Percentiles rank a stretch among this genome's conserved stretches.
phyloP scores from a whole-genome alignment of 2,797 vertebrate genomes.

The Rallus crepitans region DNA sequence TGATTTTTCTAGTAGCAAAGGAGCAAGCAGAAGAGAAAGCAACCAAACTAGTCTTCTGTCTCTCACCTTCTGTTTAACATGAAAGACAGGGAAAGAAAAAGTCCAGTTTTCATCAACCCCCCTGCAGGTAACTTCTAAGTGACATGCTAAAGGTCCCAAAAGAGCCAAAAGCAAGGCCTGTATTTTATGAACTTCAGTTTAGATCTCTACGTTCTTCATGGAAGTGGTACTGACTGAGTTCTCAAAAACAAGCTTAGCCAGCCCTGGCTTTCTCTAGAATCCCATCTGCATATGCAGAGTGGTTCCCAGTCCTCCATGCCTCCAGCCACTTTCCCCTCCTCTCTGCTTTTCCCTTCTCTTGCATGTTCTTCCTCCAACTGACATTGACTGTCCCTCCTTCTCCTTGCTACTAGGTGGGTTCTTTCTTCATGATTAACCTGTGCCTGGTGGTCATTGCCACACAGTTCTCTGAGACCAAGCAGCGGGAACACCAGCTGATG shows the following conservation, averaged over 20 bases:
- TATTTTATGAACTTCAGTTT: not conserved
- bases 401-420: conserved; percentile 87
- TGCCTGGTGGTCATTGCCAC: conserved; percentile 98
- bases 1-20: not conserved
- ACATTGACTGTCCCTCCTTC: not conserved
- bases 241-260: not conserved
- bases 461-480: conserved; percentile 97
- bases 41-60: not conserved
- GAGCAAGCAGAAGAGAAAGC: not conserved
- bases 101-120: not conserved
- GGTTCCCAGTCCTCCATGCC: not conserved
- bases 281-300: not conserved
- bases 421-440: conserved; percentile 99
- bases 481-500: conserved; percentile 97
- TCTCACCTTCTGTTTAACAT: not conserved
- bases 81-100: not conserved
- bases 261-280: not conserved
- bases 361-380: not conserved
- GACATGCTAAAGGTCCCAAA: not conserved
- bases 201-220: not conserved
- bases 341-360: not conserved
- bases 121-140: not conserved
- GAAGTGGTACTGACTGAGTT: not conserved
- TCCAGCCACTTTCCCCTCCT: not conserved
- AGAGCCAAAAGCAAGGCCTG: not conserved